These are phyloP conservation scores for Probosciger aterrimus DNA, from an alignment of 2,113 vertebrate species.

Conservation along the genomic window DNA sequence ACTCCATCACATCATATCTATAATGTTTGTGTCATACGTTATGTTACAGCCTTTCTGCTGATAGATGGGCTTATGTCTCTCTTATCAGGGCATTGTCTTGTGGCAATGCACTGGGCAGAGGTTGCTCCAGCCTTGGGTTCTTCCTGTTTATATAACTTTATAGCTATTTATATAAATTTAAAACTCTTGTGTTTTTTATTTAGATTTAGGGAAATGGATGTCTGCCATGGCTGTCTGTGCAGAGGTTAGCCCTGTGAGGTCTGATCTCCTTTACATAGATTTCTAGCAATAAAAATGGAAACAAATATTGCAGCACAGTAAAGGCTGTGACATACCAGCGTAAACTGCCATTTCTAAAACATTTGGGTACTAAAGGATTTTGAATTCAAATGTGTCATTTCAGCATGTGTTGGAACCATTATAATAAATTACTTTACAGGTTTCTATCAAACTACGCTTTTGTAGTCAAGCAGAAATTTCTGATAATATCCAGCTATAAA, in stretches of 20 bases:
- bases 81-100: not conserved
- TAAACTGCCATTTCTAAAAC: not conserved
- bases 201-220: not conserved
- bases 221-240: not conserved
- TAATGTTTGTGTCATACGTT: not conserved
- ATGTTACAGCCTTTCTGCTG: not conserved
- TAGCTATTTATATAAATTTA: not conserved
- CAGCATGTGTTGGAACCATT: not conserved
- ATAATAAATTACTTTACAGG: not conserved
- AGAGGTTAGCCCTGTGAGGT: not conserved
- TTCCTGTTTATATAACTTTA: not conserved
- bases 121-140: not conserved
- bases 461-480: not conserved
- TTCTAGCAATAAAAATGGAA: not conserved
- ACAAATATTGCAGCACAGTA: not conserved
- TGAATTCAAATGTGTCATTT: not conserved
- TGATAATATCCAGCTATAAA: not conserved
- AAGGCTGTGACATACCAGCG: not conserved
- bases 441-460: not conserved
- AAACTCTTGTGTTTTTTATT: not conserved
- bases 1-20: not conserved
- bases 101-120: not conserved
- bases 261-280: not conserved
- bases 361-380: not conserved
- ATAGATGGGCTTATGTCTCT: rapidly evolving